Base-by-base conservation (phyloP, 1,140 invertebrate species). In the Ceratina japonica region DNA sequence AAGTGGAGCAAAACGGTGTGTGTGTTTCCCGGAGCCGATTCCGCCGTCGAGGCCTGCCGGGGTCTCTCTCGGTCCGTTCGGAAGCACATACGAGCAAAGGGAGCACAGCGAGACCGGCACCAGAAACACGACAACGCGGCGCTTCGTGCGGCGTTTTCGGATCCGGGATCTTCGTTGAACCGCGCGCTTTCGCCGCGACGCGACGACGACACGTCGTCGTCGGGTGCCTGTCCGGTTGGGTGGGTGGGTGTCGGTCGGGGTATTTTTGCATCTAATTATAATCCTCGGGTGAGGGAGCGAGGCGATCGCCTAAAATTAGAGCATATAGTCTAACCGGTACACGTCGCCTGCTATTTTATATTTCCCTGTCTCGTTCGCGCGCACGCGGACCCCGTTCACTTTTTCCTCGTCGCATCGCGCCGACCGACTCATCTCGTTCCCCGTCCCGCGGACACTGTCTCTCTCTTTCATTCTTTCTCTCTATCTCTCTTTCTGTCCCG, bases 231-330 rank as follows among this genome's bases (percentile, higher is more conserved):
- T 69, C 83, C 15, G 71, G 83, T 76, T 58, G 65, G 69, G 44
- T 89, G 84, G 80, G 80, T 85, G 81, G 85, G 74, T 84, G 90
- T 88, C 87, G 82, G 88, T 90, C 86, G 91, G 37, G 87, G 87
- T 91, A 92, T 92, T 92, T 92, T 89, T 92, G 91, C 90, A 91
- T 92, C 91, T 92, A 92, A 92, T 92, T 92, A 92, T 92, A 92
- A 92, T 91, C 90, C 88, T 91, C 87, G 89, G 82, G 89, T 89
- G 91, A 91, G 91, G 90, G 91, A 91, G 90, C 90, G 89, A 91
- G 87, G 91, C 91, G 90, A 92, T 92, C 91, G 91, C 86, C 91
- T 91, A 92, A 92, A 92, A 92, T 92, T 92, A 91, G 91, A 91
- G 89, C 89, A 91, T 91, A 91, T 92, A 91, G 89, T 91, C 89